Percentiles rank a stretch among this genome's conserved stretches.
These are phyloP conservation scores for Micoletzkya japonica DNA, from an alignment of 2,888 invertebrate species.

Conservation along the genomic window DNA sequence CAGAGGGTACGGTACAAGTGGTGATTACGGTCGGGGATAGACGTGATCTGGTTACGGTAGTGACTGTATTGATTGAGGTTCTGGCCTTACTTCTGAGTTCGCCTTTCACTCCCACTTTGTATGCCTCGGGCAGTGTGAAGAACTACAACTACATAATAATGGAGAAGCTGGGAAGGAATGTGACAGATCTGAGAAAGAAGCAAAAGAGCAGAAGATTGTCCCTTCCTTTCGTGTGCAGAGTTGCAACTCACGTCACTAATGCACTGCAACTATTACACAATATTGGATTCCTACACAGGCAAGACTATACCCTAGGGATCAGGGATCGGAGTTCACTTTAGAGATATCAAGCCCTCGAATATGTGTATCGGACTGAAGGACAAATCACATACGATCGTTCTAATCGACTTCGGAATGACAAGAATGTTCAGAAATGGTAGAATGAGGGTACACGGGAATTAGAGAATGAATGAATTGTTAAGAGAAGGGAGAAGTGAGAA, in stretches of 20 bases:
- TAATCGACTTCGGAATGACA: slow-evolving; percentile 60
- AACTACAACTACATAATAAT: slow-evolving; percentile 55
- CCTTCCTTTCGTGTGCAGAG: slow-evolving; percentile 16
- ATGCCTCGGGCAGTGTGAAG: slow-evolving; percentile 48
- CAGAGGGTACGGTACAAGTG: slow-evolving; percentile 36
- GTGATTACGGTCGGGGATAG: neutral
- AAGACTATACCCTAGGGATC: neutral
- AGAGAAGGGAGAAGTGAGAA: slow-evolving; percentile 7
- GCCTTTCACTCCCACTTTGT: slow-evolving; percentile 27
- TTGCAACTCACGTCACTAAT: slow-evolving; percentile 50
- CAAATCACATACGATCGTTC: slow-evolving; percentile 42
- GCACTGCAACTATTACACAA: slow-evolving; percentile 50
- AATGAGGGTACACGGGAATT: neutral
- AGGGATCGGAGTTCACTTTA: slow-evolving; percentile 1
- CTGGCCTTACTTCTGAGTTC: slow-evolving; percentile 3
- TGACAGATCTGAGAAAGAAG: slow-evolving; percentile 50
- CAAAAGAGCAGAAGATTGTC: slow-evolving; percentile 19
- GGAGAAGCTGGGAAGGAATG: slow-evolving; percentile 57
- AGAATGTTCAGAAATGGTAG: slow-evolving; percentile 28
- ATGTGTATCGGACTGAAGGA: slow-evolving; percentile 51
- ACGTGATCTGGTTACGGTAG: neutral
- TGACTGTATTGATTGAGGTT: neutral
- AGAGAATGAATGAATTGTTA: neutral
- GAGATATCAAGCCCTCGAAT: slow-evolving; percentile 60
- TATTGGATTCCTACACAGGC: slow-evolving; percentile 54